Conservation (phyloP, 2,797 vertebrate species). For the Carduelis carduelis region DNA sequence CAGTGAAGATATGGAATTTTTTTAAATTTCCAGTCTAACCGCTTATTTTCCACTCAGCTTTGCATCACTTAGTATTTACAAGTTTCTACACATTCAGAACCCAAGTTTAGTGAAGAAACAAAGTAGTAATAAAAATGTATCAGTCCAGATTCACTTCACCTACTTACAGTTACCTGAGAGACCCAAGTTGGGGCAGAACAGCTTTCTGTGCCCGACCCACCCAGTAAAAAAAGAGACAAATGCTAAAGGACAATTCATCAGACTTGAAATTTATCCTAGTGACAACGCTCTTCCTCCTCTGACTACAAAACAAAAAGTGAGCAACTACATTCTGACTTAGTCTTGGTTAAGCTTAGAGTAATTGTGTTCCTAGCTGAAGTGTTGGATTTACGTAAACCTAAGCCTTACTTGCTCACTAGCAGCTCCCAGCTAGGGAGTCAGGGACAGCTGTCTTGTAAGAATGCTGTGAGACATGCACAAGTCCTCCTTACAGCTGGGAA, state of each 20-base stretch:
- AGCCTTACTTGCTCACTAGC: not conserved
- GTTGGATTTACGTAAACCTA: not conserved
- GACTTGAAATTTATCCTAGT: not conserved
- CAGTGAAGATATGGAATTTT: not conserved
- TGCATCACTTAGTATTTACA: not conserved
- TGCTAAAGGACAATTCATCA: not conserved
- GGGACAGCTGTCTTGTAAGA: not conserved
- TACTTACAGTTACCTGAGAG: constrained; percentile 12
- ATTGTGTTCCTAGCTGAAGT: not conserved
- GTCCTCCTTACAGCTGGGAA: not conserved
- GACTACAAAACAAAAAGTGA: not conserved
- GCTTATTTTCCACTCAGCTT: not conserved
- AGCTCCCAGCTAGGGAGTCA: not conserved
- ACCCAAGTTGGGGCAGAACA: not conserved
- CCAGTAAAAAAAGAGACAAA: not conserved
- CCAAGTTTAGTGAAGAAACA: constrained; percentile 7
- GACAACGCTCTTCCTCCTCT: not conserved
- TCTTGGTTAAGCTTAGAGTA: not conserved
- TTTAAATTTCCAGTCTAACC: not conserved
- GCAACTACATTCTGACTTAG: not conserved
- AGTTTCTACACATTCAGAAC: constrained; percentile 4
- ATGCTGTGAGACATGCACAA: not conserved
- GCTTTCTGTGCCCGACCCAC: not conserved
- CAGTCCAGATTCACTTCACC: not conserved
- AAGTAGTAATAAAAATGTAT: not conserved